Evolutionary conservation across 2,113 vertebrate genomes (phyloP).

Genomic region (Crotophaga sulcirostris): DNA sequence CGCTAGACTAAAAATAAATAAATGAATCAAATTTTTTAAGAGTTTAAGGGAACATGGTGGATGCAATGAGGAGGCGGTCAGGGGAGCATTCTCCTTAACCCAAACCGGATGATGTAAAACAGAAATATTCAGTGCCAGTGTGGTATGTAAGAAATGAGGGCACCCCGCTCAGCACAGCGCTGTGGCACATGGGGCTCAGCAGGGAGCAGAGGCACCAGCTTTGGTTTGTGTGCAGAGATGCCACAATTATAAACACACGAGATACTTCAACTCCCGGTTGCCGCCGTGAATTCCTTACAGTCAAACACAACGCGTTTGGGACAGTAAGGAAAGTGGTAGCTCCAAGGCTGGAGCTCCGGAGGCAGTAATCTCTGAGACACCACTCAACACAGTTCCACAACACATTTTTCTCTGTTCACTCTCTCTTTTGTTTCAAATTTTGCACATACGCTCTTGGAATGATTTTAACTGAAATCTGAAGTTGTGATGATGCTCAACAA

Average conservation of each 20-base stretch:
- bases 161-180: neutral
- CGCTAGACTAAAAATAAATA: slow-evolving; percentile 14
- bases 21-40: neutral
- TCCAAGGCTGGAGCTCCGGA: neutral
- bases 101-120: fast-evolving
- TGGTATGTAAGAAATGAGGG: neutral
- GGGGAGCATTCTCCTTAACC: neutral
- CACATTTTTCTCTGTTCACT: fast-evolving
- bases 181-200: neutral
- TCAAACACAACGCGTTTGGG: neutral
- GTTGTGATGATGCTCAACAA: neutral
- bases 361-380: fast-evolving
- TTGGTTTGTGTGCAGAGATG: neutral
- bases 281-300: neutral
- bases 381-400: fast-evolving
- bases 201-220: neutral
- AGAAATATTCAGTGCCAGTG: fast-evolving
- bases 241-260: fast-evolving
- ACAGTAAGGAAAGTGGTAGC: neutral
- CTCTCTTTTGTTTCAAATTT: neutral
- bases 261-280: neutral
- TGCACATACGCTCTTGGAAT: fast-evolving
- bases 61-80: neutral
- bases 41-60: neutral
- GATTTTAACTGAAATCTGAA: neutral